Conservation (phyloP, 2,797 vertebrate species). For the Xyrichtys novacula region DNA sequence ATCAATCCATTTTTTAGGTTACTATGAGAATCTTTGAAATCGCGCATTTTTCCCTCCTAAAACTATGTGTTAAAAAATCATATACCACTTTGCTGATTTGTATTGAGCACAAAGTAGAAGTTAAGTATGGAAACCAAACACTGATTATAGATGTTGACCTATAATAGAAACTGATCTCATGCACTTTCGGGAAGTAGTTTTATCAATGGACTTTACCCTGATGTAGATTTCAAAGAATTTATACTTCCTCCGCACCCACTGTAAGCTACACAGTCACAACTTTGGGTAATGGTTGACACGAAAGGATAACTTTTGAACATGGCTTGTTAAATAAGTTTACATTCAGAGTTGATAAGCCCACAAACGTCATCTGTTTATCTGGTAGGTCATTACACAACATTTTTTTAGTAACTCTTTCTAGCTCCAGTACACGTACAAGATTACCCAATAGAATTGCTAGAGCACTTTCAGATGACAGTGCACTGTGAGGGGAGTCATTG, state of each 20-base stretch:
- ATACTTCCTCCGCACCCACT: slow-evolving; percentile 4
- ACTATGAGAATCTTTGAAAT: no score
- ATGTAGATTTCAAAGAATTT: neutral
- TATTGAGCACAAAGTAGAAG: neutral
- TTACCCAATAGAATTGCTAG: fast-evolving
- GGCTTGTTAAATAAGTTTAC: no score
- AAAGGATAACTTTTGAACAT: neutral
- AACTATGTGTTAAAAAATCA: no score
- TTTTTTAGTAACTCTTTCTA: neutral
- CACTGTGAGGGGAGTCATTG: slow-evolving; percentile 17
- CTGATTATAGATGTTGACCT: neutral
- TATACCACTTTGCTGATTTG: neutral
- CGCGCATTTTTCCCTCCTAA: no score
- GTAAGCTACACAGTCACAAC: slow-evolving; percentile 1
- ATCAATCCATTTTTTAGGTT: no score
- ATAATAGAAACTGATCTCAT: neutral
- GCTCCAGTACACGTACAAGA: neutral
- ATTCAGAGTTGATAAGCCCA: no score
- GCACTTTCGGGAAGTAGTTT: neutral
- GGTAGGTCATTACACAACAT: no score
- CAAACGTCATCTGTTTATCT: no score
- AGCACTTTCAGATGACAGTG: slow-evolving; percentile 10
- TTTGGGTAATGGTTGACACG: neutral
- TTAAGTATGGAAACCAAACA: neutral
- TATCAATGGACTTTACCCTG: neutral